Evolutionary conservation across 2,797 vertebrate genomes (phyloP).

Genomic region (Spheniscus humboldti): DNA sequence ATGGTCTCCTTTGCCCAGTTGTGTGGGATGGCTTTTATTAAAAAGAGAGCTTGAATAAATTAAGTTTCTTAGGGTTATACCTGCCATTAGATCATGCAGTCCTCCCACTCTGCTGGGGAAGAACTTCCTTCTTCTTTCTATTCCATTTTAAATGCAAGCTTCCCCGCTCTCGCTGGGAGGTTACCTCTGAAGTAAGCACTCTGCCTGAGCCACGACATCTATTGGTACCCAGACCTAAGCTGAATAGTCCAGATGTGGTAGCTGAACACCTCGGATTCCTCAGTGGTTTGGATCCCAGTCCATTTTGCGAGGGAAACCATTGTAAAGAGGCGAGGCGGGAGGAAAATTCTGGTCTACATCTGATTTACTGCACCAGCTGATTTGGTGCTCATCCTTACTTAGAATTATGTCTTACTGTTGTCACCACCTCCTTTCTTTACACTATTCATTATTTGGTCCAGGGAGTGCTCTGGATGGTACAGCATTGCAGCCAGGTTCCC

Average conservation of each 20-base stretch:
- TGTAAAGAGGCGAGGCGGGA: not conserved
- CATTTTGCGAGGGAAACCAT: not conserved
- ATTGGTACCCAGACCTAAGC: rapidly evolving
- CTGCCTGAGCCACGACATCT: not conserved
- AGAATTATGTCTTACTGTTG: not conserved
- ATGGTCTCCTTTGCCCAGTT: not conserved
- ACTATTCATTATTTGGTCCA: not conserved
- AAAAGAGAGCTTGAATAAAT: not conserved
- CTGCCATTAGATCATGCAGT: not conserved
- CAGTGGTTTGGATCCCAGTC: not conserved
- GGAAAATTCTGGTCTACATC: not conserved
- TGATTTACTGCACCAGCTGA: not conserved
- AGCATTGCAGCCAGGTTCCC: not conserved
- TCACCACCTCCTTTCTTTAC: not conserved
- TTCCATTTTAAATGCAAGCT: not conserved
- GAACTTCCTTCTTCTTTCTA: not conserved
- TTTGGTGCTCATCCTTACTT: not conserved
- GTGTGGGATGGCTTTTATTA: not conserved
- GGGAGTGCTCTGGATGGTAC: not conserved
- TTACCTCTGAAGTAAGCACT: not conserved
- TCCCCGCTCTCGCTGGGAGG: not conserved
- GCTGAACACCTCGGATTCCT: not conserved
- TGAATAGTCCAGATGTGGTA: not conserved
- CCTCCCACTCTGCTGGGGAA: not conserved
- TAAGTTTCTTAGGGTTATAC: not conserved